Evolutionary conservation across 2,113 vertebrate species (phyloP), one percentile per base, ranked within the genome.

Genomic region (Chionomys nivalis): DNA sequence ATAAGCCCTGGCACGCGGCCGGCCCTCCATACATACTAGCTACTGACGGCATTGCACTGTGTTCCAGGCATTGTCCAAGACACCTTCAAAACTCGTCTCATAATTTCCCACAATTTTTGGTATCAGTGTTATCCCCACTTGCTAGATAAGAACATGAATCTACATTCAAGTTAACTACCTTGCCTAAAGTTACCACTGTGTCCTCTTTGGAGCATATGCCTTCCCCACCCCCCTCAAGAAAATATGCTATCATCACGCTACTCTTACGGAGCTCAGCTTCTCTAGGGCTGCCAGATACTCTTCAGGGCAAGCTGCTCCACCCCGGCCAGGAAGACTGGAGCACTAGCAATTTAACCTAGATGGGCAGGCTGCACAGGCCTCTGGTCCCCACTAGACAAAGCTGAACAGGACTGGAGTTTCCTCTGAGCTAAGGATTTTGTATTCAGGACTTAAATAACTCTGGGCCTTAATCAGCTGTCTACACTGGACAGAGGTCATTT

Each of bases 401-500:
- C 16, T 49, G 16, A 76, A 58, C 28, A 81, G 68, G 39, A 68
- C 3, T 7, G 7, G 65, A 49, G 31, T 52, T 39, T 76, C 58
- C 73, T 87, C 39, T 24, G n/a, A 39, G 72, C 66, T 55, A 65
- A 58, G 42, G 12, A 85, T 78, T 77, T 58, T 31, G 26, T 17
- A 23, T 19, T 86, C 24, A 47, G 47, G 58, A 81, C 31, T 3
- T 17, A 39, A 66, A 26, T 47, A 70, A 13, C 13, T 61, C 58
- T 75, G 76, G 7, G 36, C 36, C 33, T 90, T 21, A 39, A 39
- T 73, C 49, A 36, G 61, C 28, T 63, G 21, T 31, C 61, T 76
- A 68, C 39, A 31, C 89, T 68, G 75, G 65, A 79, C 68, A 73
- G 26, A 90, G 42, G 39, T 42, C 68, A 78, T 68, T 96, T 96